Evolutionary conservation across 2,113 vertebrate genomes (phyloP), one percentile per base, ranked within the genome.

Genomic region (Guaruba guarouba): DNA sequence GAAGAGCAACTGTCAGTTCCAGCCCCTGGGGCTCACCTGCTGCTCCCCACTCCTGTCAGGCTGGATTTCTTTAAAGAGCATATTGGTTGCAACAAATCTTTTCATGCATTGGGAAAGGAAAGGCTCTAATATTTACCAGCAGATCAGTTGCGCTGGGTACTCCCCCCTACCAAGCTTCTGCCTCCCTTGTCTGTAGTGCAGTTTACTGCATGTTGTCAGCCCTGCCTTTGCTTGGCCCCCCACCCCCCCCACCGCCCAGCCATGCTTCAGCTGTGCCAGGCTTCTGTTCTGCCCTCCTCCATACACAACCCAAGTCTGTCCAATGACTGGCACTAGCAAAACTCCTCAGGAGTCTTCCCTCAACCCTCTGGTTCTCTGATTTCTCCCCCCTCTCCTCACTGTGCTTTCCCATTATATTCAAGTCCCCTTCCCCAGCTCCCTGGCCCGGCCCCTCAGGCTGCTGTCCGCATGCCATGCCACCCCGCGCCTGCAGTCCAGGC

Each of bases 1-100:
- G 78, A 87, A 41, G 54, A 91, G 49, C 62, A 95, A 93, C 88
- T 86, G 61, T 11, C 82, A 88, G 77, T 68, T 92, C 57, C 82
- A 94, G 70, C 44, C 95, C 87, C 81, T 91, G 66, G 83, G 92
- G 92, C 93, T 96, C 67, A 96, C 77, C 93, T 91, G 93, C 86
- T 84, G 82, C 93, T 96, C 64, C 76, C 82, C 8, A 64, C 39
- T 88, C 83, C 83, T 73, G 77, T 69, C 81, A 67, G 25, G 25
- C 46, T 51, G 77, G 76, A 87, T 82, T 92, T 82, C 83, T 91
- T 62, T 69, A 73, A 68, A 61, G 49, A 73, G 10, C 33, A 3
- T 6, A 13, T 39, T 0, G 0, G 35, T 61, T 67, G 52, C 83
- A 89, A 64, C 64, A 71, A 71, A 93, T 43, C 3, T 5, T 63